phyloP scores from a whole-genome alignment of 2,797 vertebrate species.

The Etheostoma nigrum region DNA sequence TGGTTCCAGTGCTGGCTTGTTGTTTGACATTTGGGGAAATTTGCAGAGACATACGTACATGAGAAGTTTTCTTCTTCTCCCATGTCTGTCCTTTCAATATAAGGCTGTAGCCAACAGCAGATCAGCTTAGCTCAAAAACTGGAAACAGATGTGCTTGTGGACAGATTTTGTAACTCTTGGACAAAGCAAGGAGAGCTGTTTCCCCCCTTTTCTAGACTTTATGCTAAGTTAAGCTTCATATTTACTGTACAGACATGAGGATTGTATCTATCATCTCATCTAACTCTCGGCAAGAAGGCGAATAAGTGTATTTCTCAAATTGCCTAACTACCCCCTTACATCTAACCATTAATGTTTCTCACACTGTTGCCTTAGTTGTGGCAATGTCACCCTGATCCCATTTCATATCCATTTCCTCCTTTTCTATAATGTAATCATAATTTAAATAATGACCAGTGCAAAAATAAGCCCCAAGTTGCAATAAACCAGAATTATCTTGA shows the following conservation, averaged over 20 bases:
- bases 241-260: neutral
- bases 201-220: neutral
- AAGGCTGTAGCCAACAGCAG: neutral
- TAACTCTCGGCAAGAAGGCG: neutral
- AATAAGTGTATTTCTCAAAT: neutral
- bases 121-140: neutral
- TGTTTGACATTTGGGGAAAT: neutral
- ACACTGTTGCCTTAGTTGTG: too few species aligned
- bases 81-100: neutral
- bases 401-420: conserved; percentile 1
- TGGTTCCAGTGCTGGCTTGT: neutral
- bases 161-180: neutral
- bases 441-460: conserved; percentile 10
- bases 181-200: neutral
- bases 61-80: neutral
- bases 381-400: neutral
- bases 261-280: neutral
- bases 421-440: neutral
- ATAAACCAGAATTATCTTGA: conserved; percentile 3
- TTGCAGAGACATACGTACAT: neutral
- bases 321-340: neutral
- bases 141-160: neutral
- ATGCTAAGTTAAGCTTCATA: neutral
- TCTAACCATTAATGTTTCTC: neutral
- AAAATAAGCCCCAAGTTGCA: conserved; percentile 3